phyloP scores from a whole-genome alignment of 2,113 vertebrate genomes.

The Melanerpes formicivorus region DNA sequence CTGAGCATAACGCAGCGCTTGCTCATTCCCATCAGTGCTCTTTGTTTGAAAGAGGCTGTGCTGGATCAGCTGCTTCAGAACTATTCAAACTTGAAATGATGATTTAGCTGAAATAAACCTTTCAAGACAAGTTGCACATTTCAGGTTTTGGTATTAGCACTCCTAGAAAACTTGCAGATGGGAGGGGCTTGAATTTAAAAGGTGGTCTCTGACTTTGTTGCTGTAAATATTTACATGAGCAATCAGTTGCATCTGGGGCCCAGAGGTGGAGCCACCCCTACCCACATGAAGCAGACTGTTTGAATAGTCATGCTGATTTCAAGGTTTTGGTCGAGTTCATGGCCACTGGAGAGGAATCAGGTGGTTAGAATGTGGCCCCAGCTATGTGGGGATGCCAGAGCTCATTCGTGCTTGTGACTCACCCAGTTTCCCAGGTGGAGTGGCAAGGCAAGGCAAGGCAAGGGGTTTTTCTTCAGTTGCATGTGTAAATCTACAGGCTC shows the following conservation, averaged over 20 bases:
- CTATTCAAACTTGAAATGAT: neutral
- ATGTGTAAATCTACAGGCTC: neutral
- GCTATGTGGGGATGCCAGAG: neutral
- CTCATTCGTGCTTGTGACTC: neutral
- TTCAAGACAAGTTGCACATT: neutral
- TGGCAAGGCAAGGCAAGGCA: constrained; percentile 5
- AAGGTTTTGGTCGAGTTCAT: neutral
- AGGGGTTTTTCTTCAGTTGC: constrained; percentile 34
- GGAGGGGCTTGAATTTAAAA: neutral
- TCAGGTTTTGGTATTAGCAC: neutral
- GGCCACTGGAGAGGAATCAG: neutral
- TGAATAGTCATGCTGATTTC: neutral
- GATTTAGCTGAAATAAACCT: neutral
- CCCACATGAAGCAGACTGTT: neutral
- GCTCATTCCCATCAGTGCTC: neutral
- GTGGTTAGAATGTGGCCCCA: neutral
- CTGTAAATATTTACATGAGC: neutral
- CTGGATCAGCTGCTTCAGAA: constrained; percentile 21
- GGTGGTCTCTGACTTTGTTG: neutral
- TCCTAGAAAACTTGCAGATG: neutral
- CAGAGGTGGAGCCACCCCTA: neutral
- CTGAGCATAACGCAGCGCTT: neutral
- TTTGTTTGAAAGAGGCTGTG: neutral
- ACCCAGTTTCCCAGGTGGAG: neutral
- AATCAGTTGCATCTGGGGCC: neutral